Evolutionary conservation across 2,888 invertebrate species (phyloP).

Genomic region (Pheosia tremula): DNA sequence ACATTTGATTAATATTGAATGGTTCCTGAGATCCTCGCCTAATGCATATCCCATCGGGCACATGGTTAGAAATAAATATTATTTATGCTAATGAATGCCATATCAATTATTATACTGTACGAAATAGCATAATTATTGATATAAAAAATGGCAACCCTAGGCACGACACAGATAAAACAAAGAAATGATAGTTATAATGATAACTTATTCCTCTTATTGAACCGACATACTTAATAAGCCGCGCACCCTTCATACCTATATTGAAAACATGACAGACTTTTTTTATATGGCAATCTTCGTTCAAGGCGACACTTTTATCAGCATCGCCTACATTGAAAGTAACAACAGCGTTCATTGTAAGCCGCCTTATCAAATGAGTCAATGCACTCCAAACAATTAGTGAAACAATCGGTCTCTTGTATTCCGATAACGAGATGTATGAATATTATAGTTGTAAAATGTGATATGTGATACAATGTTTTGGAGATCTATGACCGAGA

Average conservation of each 20-base stretch:
- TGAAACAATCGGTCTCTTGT: conserved; percentile 28
- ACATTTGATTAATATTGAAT: too few relatives aligned
- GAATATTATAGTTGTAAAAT: conserved; percentile 19
- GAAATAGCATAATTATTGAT: too few relatives aligned
- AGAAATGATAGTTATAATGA: background rate
- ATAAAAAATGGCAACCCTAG: background rate
- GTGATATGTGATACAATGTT: conserved; percentile 34
- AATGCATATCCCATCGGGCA: too few relatives aligned
- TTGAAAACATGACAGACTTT: background rate
- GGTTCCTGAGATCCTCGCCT: too few relatives aligned
- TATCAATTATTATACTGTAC: too few relatives aligned
- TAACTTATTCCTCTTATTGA: background rate
- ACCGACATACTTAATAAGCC: background rate
- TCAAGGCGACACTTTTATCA: conserved; percentile 1
- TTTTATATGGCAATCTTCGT: background rate
- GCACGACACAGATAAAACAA: background rate
- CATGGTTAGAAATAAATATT: too few relatives aligned
- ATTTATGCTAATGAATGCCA: too few relatives aligned
- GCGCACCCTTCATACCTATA: background rate
- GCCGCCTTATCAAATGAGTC: conserved; percentile 20
- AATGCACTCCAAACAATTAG: conserved; percentile 13
- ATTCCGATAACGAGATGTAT: conserved; percentile 5
- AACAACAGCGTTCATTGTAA: conserved; percentile 13
- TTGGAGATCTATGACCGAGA: background rate
- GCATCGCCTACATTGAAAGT: conserved; percentile 2